Evolutionary conservation across 2,888 invertebrate genomes (phyloP).

Genomic region (Drosophila prolongata): DNA sequence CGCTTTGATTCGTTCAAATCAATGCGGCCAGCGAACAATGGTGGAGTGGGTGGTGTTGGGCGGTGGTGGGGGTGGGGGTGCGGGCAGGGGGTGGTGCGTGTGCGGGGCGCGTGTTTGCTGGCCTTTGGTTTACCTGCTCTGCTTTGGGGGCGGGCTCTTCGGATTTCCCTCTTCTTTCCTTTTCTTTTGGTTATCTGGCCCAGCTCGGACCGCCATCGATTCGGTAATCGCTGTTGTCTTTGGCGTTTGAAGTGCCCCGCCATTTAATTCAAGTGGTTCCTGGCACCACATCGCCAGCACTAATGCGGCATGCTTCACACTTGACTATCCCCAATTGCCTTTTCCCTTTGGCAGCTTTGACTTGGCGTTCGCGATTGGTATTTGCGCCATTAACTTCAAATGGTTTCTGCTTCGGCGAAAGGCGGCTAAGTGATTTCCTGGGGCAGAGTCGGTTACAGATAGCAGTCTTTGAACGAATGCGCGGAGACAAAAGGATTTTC

Average conservation of each 20-base stretch:
- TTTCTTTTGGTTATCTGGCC: slow-evolving; percentile 12
- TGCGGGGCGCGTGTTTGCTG: slow-evolving; percentile 58
- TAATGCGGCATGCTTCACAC: slow-evolving; percentile 15
- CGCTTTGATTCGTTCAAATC: slow-evolving; percentile 82
- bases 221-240: slow-evolving; percentile 67
- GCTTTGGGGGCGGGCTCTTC: slow-evolving; percentile 30
- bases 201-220: slow-evolving; percentile 42
- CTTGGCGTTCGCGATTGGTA: slow-evolving; percentile 42
- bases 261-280: slow-evolving; percentile 73
- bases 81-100: slow-evolving; percentile 29
- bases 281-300: slow-evolving; percentile 13
- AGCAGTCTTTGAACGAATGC: background rate
- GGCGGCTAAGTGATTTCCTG: slow-evolving; percentile 14
- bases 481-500: background rate
- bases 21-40: slow-evolving; percentile 68
- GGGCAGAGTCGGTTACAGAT: background rate
- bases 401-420: slow-evolving; percentile 7
- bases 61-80: background rate
- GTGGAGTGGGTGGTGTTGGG: slow-evolving; percentile 34
- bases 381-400: slow-evolving; percentile 31
- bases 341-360: slow-evolving; percentile 20
- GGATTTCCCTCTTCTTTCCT: slow-evolving; percentile 2
- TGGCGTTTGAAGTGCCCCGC: slow-evolving; percentile 54
- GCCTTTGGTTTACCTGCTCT: slow-evolving; percentile 65
- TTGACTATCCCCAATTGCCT: slow-evolving; percentile 31